A percentile compares a stretch with the other conserved stretches of the same genome.
Evolutionary conservation across 2,888 invertebrate species (phyloP).

Genomic region (Eustalomyia histrio): DNA sequence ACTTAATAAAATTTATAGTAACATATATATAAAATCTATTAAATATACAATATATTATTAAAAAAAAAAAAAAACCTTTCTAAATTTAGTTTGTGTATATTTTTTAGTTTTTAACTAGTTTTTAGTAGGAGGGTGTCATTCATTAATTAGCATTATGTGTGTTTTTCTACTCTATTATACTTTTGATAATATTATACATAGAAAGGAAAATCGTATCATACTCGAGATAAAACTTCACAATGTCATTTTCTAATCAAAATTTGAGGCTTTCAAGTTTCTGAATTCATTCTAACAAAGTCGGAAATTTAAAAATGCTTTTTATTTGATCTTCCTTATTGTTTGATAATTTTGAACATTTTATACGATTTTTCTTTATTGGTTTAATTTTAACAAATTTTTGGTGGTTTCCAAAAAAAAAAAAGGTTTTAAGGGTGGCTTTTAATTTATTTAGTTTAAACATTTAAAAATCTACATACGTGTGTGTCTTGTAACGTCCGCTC

Average conservation of each 20-base stretch:
- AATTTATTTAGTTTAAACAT: slow-evolving; percentile 44
- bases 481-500: slow-evolving; percentile 60
- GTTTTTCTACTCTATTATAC: slow-evolving; percentile 24
- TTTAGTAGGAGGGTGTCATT: slow-evolving; percentile 46
- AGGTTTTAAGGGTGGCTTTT: slow-evolving; percentile 60
- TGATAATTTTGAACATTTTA: background rate
- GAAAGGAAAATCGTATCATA: slow-evolving; percentile 6
- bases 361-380: slow-evolving; percentile 27
- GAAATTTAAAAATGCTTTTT: background rate
- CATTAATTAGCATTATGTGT: slow-evolving; percentile 55
- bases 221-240: background rate
- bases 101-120: slow-evolving; percentile 30
- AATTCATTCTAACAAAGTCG: background rate
- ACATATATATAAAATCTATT: background rate
- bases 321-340: background rate
- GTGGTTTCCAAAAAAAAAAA: slow-evolving; percentile 35
- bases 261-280: too few species aligned
- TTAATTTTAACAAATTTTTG: slow-evolving; percentile 47
- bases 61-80: slow-evolving; percentile 52
- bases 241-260: background rate
- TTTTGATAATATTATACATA: slow-evolving; percentile 27
- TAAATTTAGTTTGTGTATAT: slow-evolving; percentile 49
- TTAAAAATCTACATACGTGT: slow-evolving; percentile 41
- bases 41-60: slow-evolving; percentile 48
- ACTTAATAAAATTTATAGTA: slow-evolving; percentile 45